Percentiles rank a stretch among this genome's conserved stretches.
phyloP scores from a whole-genome alignment of 2,888 invertebrate genomes.

The Leucozona laternaria region DNA sequence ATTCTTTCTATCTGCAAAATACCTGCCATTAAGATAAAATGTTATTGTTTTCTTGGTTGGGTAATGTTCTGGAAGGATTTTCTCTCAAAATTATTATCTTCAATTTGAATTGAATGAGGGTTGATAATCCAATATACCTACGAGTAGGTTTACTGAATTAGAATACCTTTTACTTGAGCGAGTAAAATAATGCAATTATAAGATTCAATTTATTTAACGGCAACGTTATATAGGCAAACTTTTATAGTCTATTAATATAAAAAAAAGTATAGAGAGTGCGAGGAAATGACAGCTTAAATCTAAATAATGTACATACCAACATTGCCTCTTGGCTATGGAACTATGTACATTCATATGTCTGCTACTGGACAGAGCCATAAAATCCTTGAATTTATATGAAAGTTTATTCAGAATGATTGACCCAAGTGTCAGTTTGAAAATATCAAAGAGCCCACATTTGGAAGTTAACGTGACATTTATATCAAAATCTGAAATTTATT shows the following conservation, averaged over 20 bases:
- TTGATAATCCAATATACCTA: constrained; percentile 23
- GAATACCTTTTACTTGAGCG: constrained; percentile 7
- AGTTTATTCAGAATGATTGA: constrained; percentile 6
- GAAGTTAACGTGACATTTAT: constrained; percentile 2
- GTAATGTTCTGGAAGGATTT: constrained; percentile 47
- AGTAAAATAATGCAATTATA: constrained; percentile 20
- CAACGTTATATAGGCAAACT: background rate
- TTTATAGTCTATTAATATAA: background rate
- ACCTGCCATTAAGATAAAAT: constrained; percentile 61
- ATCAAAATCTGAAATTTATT: background rate
- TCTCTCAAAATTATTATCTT: constrained; percentile 26
- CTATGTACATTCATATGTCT: no score
- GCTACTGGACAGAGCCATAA: no score
- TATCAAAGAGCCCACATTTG: background rate
- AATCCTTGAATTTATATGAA: background rate
- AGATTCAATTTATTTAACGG: constrained; percentile 24
- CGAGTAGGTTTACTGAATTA: background rate
- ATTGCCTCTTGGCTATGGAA: no score
- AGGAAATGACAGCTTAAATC: background rate
- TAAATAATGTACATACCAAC: no score
- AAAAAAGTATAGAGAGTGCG: background rate
- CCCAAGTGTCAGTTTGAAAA: constrained; percentile 1
- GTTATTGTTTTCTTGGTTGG: constrained; percentile 39
- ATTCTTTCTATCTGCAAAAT: constrained; percentile 29
- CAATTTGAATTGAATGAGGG: constrained; percentile 45